Evolutionary conservation across 2,113 vertebrate genomes (phyloP).

Genomic region (Serilophus lunatus): DNA sequence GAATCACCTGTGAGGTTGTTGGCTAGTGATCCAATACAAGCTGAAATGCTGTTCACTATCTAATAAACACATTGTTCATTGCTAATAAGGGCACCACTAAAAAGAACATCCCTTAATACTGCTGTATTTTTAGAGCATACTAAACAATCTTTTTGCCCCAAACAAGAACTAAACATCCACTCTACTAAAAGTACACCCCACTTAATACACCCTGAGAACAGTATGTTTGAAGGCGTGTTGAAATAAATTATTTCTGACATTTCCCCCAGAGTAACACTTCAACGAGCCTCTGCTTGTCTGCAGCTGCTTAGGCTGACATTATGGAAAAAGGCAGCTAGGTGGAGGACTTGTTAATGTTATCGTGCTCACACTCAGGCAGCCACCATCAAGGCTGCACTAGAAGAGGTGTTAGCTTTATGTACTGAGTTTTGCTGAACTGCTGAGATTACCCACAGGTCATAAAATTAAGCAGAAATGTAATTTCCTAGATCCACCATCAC

Average conservation of each 20-base stretch:
- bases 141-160: background rate
- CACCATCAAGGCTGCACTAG: background rate
- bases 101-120: constrained; percentile 34
- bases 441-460: background rate
- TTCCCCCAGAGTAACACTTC: background rate
- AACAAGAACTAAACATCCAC: background rate
- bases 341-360: constrained; percentile 13
- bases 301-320: background rate
- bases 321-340: constrained; percentile 26
- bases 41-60: background rate
- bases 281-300: background rate
- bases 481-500: background rate
- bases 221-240: background rate
- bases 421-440: background rate
- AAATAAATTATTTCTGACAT: constrained; percentile 40
- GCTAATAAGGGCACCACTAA: background rate
- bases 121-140: constrained; percentile 26
- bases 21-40: background rate
- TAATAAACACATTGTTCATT: constrained; percentile 36
- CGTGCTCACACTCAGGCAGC: background rate
- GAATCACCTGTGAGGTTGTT: background rate
- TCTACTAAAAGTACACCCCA: background rate
- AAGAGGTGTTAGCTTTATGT: background rate
- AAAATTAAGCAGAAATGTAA: background rate
- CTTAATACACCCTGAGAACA: background rate